These are phyloP conservation scores for Drosophila picticornis DNA, from an alignment of 2,888 invertebrate species.

Conservation along the genomic window DNA sequence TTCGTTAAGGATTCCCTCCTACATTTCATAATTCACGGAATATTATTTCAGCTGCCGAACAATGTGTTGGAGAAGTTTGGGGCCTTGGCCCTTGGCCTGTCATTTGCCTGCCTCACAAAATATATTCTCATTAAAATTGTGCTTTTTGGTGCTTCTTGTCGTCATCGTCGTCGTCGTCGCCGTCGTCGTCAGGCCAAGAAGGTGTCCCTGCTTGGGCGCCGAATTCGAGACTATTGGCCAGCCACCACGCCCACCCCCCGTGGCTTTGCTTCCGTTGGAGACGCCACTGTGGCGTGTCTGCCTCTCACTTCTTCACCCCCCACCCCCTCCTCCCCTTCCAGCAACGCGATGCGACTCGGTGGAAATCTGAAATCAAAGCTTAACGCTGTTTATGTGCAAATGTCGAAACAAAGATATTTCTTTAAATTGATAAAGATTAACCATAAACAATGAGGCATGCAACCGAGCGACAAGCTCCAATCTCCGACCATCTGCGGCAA, in stretches of 20 bases:
- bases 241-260: conserved; percentile 78
- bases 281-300: conserved; percentile 76
- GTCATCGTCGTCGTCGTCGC: conserved; percentile 29
- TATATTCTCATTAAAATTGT: conserved; percentile 82
- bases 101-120: conserved; percentile 74
- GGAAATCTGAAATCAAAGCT: conserved; percentile 57
- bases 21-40: conserved; percentile 81
- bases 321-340: not conserved
- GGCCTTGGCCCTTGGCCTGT: conserved; percentile 58
- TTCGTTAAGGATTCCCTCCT: conserved; percentile 70
- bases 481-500: conserved; percentile 36
- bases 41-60: conserved; percentile 75
- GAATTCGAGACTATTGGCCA: conserved; percentile 39
- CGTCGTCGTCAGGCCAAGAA: conserved; percentile 27
- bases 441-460: conserved; percentile 72
- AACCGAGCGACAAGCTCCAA: conserved; percentile 43
- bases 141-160: conserved; percentile 73
- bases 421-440: conserved; percentile 81
- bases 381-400: conserved; percentile 80
- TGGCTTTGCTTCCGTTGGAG: conserved; percentile 82
- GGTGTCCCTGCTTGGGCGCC: conserved; percentile 60
- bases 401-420: conserved; percentile 82
- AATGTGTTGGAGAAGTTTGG: conserved; percentile 54
- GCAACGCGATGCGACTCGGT: not conserved
- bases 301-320: not conserved